These are phyloP conservation scores for Macrotrachela quadricornifera DNA, from an alignment of 1,140 invertebrate genomes.

Conservation along the genomic window DNA sequence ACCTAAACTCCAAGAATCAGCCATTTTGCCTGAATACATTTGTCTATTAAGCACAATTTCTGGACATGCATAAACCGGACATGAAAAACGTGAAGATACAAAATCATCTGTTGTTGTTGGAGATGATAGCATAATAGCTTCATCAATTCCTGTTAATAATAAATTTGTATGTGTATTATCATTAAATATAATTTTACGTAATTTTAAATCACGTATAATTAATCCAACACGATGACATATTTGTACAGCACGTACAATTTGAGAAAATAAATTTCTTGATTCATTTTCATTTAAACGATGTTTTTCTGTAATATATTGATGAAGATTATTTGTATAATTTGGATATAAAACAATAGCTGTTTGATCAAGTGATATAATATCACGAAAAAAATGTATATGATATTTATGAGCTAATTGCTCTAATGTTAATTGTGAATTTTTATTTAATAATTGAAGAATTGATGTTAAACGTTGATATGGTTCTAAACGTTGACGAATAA, in stretches of 20 bases:
- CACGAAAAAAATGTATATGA: no score
- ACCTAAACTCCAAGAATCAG: constrained; percentile 73
- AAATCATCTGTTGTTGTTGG: constrained; percentile 40
- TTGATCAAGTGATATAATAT: neutral
- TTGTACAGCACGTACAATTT: constrained; percentile 65
- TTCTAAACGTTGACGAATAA: no score
- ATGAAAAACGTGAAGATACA: constrained; percentile 73
- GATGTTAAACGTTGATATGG: no score
- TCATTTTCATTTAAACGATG: constrained; percentile 61
- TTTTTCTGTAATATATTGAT: constrained; percentile 64
- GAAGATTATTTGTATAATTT: constrained; percentile 43
- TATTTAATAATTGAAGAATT: no score
- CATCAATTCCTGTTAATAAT: constrained; percentile 57
- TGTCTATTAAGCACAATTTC: constrained; percentile 38
- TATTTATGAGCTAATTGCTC: no score
- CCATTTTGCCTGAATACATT: constrained; percentile 66
- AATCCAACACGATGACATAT: constrained; percentile 76
- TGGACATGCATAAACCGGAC: constrained; percentile 84
- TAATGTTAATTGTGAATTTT: no score
- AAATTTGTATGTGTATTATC: constrained; percentile 68
- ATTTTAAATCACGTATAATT: constrained; percentile 75
- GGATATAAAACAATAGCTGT: constrained; percentile 49
- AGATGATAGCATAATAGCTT: constrained; percentile 22
- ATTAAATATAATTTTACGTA: constrained; percentile 85
- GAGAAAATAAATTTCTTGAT: constrained; percentile 54